A percentile compares a stretch with the other conserved stretches of the same genome.
Conservation (phyloP, 2,888 invertebrate species). For the Matsumyia berberina region DNA sequence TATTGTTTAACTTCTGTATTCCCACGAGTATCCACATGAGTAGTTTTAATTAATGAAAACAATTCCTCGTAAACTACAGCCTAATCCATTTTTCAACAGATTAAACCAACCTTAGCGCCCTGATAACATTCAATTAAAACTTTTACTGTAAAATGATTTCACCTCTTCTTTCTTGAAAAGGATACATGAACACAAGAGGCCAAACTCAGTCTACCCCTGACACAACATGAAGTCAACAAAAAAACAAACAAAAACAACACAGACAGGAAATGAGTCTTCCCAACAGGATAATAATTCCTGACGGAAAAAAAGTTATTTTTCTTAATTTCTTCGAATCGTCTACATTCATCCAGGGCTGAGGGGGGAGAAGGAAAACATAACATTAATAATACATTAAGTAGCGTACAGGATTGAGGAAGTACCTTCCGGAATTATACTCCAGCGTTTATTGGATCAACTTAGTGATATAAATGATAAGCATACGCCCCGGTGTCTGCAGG, state of each 20-base stretch:
- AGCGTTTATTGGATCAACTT: constrained; percentile 7
- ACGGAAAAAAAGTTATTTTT: constrained; percentile 10
- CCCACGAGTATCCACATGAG: not conserved
- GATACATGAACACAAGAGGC: not conserved
- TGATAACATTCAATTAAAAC: constrained; percentile 6
- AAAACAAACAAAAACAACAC: constrained; percentile 9
- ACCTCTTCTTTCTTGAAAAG: not conserved
- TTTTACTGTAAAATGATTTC: constrained; percentile 9
- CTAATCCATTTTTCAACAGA: not conserved
- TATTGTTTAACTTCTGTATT: not conserved
- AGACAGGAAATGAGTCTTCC: constrained; percentile 11
- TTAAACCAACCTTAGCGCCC: not conserved
- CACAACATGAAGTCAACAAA: constrained; percentile 1
- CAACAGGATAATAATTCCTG: not conserved
- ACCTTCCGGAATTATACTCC: constrained; percentile 1
- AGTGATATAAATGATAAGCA: constrained; percentile 26
- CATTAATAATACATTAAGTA: constrained; percentile 26
- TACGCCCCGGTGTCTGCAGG: constrained; percentile 19
- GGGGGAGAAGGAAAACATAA: not conserved
- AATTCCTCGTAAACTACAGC: not conserved
- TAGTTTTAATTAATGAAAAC: constrained; percentile 14
- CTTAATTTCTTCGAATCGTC: constrained; percentile 14
- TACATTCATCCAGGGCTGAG: not conserved
- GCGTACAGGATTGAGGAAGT: not conserved
- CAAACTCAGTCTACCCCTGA: not conserved